Conservation (phyloP, 2,113 vertebrate species). For the Pogona vitticeps region DNA sequence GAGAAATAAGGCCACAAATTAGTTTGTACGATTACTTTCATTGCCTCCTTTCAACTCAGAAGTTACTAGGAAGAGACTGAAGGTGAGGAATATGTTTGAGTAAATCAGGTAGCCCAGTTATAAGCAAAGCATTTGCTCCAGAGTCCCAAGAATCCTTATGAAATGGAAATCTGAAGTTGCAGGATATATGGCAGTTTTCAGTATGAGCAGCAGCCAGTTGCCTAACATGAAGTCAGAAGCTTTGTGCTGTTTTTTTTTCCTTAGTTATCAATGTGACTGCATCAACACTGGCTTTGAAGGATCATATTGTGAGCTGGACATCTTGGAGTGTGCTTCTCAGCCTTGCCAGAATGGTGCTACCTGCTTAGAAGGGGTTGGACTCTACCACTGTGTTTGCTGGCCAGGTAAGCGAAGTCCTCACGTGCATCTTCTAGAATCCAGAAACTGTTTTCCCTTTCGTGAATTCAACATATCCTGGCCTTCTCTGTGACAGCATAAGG, state of each 20-base stretch:
- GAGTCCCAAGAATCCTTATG: neutral
- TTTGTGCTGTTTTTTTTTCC: conserved; percentile 13
- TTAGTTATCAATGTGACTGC: conserved; percentile 90
- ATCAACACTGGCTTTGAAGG: conserved; percentile 86
- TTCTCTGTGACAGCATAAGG: too few species aligned
- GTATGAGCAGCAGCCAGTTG: too few species aligned
- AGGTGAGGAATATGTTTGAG: neutral
- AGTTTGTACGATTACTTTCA: neutral
- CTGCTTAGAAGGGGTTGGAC: conserved; percentile 83
- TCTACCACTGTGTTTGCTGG: conserved; percentile 89
- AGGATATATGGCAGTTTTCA: too few species aligned
- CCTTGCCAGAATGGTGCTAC: conserved; percentile 87
- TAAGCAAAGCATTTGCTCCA: neutral
- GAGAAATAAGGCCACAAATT: too few species aligned
- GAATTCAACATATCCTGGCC: too few species aligned
- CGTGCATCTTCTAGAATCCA: accelerated
- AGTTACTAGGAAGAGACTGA: neutral
- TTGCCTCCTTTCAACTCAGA: accelerated
- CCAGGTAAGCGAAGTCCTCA: conserved; percentile 77
- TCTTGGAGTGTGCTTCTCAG: conserved; percentile 89
- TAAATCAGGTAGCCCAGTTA: neutral
- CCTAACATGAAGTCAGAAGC: neutral
- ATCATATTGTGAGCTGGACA: conserved; percentile 83
- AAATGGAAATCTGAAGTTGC: neutral
- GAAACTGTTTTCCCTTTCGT: too few species aligned